A percentile compares a stretch with the other conserved stretches of the same genome.
These are phyloP conservation scores for Hypena proboscidalis DNA, from an alignment of 2,888 invertebrate genomes.

Conservation along the genomic window DNA sequence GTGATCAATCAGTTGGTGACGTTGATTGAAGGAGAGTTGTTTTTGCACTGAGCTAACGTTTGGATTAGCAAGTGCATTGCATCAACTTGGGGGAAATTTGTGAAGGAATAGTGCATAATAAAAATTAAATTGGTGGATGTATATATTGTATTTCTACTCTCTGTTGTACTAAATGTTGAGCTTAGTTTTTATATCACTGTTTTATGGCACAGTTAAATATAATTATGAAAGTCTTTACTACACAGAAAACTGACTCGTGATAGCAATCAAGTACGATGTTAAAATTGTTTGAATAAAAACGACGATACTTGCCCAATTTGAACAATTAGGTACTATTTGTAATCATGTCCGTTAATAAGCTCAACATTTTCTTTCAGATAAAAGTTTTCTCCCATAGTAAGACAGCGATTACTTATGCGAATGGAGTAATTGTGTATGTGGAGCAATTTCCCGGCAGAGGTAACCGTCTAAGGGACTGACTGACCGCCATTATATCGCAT, in stretches of 20 bases:
- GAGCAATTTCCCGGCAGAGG: constrained; percentile 61
- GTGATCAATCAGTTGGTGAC: constrained; percentile 66
- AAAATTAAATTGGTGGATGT: too few relatives aligned
- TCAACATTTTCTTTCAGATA: too few relatives aligned
- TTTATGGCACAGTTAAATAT: too few relatives aligned
- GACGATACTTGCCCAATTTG: neutral
- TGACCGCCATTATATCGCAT: constrained; percentile 61
- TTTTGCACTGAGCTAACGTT: constrained; percentile 42
- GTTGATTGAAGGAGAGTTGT: constrained; percentile 61
- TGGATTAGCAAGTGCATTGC: constrained; percentile 25
- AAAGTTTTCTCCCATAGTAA: constrained; percentile 13
- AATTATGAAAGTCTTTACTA: too few relatives aligned
- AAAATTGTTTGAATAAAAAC: neutral
- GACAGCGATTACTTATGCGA: constrained; percentile 22
- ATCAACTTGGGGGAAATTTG: neutral
- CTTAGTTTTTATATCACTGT: too few relatives aligned
- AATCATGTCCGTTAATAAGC: too few relatives aligned
- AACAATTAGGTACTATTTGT: too few relatives aligned
- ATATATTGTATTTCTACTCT: too few relatives aligned
- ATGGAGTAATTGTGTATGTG: constrained; percentile 12
- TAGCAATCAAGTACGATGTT: neutral
- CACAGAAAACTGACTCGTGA: too few relatives aligned
- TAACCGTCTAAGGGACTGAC: constrained; percentile 70
- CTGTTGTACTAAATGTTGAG: too few relatives aligned
- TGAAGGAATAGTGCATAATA: neutral